Evolutionary conservation across 2,113 vertebrate genomes (phyloP), one percentile per base, ranked within the genome.

Genomic region (Emydura subglobosa): DNA sequence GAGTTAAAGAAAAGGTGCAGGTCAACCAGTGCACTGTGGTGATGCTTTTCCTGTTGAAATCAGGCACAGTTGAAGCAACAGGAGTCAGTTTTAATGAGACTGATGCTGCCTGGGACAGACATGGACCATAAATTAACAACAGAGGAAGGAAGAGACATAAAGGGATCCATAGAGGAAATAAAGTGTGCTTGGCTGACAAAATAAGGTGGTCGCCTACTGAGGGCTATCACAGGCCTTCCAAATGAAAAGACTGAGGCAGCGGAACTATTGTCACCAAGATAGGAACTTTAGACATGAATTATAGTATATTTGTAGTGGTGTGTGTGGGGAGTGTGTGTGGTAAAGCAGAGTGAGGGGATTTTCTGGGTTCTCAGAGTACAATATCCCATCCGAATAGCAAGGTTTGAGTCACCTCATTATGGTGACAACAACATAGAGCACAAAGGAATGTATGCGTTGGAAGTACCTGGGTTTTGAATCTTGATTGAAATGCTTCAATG

Each of bases 11-110:
- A 31, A 83, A 90, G 80, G 81, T 94, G 61, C 2, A 29, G 86
- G 94, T 95, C 92, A 97, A 12, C 57, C 49, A 50, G 19, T 44
- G 50, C 39, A 42, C 68, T 89, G 59, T 80, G 68, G 57, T 88
- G 39, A 94, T 92, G 57, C 31, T 90, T 92, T 92, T 55, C 16
- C 78, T 31, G 85, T 57, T 83, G 96, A 97, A 97, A 42, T 1
- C 72, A 57, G 53, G 50, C 53, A 87, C 80, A 93, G 47, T 3
- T 39, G 27, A 94, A 95, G 74, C 92, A 94, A 91, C 79, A 86
- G 94, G 94, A 96, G 90, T 95, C 92, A 90, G 72, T 97, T 98
- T 98, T 97, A 98, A 98, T 97, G 96, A 98, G 94, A 85, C 68
- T 85, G 27, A 31, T 83, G 44, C 82, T 96, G 47, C 49, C 86